A percentile compares a stretch with the other conserved stretches of the same genome.
Evolutionary conservation across 1,140 invertebrate species (phyloP).

Genomic region (Drosophila kohkoa): DNA sequence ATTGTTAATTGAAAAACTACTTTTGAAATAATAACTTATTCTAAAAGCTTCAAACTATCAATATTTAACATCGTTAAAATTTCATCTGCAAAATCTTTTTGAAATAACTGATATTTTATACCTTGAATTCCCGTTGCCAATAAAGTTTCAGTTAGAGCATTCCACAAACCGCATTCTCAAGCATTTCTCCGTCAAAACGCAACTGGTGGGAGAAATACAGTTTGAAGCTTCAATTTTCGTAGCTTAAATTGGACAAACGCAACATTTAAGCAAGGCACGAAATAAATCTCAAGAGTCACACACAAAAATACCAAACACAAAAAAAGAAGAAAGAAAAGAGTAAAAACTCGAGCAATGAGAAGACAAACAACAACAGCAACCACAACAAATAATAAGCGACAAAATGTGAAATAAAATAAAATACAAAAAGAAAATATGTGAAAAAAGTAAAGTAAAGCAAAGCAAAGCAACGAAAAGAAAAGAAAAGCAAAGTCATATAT

Average conservation of each 20-base stretch:
- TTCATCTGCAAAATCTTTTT: too few species aligned
- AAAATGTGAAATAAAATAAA: conserved; percentile 29
- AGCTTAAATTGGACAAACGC: conserved; percentile 54
- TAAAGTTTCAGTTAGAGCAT: conserved; percentile 28
- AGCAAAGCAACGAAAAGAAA: conserved; percentile 5
- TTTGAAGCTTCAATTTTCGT: conserved; percentile 18
- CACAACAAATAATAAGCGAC: conserved; percentile 42
- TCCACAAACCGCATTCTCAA: conserved; percentile 11
- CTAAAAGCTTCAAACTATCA: too few species aligned
- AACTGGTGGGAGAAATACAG: conserved; percentile 5
- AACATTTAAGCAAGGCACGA: conserved; percentile 64
- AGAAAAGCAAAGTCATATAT: conserved; percentile 52
- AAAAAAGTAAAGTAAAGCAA: conserved; percentile 34
- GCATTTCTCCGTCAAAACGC: background rate
- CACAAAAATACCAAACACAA: conserved; percentile 1
- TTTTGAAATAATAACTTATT: too few species aligned
- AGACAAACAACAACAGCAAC: conserved; percentile 39
- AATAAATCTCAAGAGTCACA: conserved; percentile 64
- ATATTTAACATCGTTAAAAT: too few species aligned
- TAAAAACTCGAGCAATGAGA: conserved; percentile 39
- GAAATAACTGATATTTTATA: too few species aligned
- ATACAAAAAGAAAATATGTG: conserved; percentile 29
- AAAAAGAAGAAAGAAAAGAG: background rate
- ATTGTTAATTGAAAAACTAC: too few species aligned
- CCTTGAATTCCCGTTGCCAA: background rate